phyloP scores from a whole-genome alignment of 2,888 invertebrate genomes.

The Aleiodes testaceus region DNA sequence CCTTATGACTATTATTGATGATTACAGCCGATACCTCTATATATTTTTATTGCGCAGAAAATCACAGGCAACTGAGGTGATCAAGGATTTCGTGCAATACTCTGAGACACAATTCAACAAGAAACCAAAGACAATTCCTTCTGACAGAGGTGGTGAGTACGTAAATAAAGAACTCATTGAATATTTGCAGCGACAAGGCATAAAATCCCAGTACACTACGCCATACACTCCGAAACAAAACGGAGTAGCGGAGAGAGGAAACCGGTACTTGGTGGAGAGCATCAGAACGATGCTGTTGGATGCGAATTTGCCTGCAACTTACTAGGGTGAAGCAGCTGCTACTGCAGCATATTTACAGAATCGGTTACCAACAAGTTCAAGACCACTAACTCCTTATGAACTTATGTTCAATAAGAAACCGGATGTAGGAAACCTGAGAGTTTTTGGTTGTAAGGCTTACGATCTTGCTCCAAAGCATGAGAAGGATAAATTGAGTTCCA shows the following conservation, averaged over 20 bases:
- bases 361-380: neutral
- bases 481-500: neutral
- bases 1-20: neutral
- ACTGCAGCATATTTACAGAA: neutral
- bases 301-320: no score
- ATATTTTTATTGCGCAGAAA: conserved; percentile 43
- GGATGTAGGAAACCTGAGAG: neutral
- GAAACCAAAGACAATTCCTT: neutral
- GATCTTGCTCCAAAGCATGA: neutral
- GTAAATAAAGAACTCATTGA: conserved; percentile 39
- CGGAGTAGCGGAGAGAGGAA: conserved; percentile 2
- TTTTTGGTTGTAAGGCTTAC: neutral
- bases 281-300: no score
- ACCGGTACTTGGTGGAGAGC: neutral
- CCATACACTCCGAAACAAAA: conserved; percentile 16
- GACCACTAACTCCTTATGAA: neutral
- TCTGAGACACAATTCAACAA: conserved; percentile 17
- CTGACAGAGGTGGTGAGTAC: conserved; percentile 26
- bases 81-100: conserved; percentile 24
- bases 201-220: neutral
- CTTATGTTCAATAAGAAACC: neutral
- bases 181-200: conserved; percentile 24
- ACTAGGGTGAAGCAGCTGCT: neutral
- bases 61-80: conserved; percentile 26
- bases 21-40: neutral